Conservation (phyloP, 2,113 vertebrate genomes). For the Sorex araneus region DNA sequence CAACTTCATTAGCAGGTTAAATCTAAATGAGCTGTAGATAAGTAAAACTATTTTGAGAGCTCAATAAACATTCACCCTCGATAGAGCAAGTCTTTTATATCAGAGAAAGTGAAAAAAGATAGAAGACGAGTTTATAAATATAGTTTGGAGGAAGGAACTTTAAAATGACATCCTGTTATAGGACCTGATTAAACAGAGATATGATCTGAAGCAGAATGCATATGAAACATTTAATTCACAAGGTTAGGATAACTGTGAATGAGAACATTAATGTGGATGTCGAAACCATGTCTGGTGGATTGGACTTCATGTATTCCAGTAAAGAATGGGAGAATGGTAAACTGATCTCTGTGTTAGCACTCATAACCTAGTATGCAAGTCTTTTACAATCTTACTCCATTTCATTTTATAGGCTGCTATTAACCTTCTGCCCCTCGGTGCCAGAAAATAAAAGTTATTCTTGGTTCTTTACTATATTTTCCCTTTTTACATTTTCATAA, state of each 20-base stretch:
- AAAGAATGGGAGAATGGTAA: not conserved
- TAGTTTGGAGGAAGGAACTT: not conserved
- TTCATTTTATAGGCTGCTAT: not conserved
- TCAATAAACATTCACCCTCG: not conserved
- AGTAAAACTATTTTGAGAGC: not conserved
- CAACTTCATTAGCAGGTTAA: too few species aligned
- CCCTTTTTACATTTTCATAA: not conserved
- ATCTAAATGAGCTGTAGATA: not conserved
- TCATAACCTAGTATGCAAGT: not conserved
- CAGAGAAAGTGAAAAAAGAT: not conserved
- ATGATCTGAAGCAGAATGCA: not conserved
- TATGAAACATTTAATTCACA: not conserved
- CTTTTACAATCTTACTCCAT: not conserved
- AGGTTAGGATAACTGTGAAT: not conserved
- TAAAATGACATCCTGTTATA: slow-evolving; percentile 2
- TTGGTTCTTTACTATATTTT: not conserved
- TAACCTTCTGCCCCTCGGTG: not conserved
- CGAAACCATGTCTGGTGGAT: not conserved
- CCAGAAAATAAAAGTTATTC: slow-evolving; percentile 6
- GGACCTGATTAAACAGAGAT: slow-evolving; percentile 10
- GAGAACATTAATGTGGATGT: not conserved
- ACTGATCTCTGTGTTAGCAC: not conserved
- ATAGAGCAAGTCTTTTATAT: not conserved
- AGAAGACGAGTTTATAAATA: not conserved
- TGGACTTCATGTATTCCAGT: not conserved